phyloP scores from a whole-genome alignment of 2,797 vertebrate species.

The Acanthopagrus latus region DNA sequence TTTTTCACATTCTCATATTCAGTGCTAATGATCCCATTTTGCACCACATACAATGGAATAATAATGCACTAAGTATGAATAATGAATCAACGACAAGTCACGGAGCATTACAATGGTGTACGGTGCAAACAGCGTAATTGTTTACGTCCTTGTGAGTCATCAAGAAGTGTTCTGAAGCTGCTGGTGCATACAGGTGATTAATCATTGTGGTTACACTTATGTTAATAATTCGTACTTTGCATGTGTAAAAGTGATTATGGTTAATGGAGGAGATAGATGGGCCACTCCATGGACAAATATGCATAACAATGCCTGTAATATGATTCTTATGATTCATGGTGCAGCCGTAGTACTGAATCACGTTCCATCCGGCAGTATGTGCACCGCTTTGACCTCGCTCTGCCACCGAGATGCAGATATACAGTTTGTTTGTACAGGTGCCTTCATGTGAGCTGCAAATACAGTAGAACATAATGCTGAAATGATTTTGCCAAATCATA shows the following conservation, averaged over 20 bases:
- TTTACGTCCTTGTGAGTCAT: slow-evolving; percentile 77
- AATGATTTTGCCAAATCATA: too few relatives aligned
- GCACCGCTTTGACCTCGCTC: slow-evolving; percentile 6
- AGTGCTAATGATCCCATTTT: slow-evolving; percentile 82
- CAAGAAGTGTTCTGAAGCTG: slow-evolving; percentile 60
- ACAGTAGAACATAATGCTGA: not conserved
- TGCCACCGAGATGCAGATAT: slow-evolving; percentile 5
- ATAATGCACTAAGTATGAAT: slow-evolving; percentile 81
- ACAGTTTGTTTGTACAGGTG: not conserved
- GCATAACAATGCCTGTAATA: slow-evolving; percentile 62
- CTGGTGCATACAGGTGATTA: slow-evolving; percentile 64
- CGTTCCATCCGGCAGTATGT: not conserved
- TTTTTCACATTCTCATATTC: slow-evolving; percentile 83
- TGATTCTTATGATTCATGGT: slow-evolving; percentile 63
- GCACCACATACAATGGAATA: slow-evolving; percentile 79
- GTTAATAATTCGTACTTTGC: slow-evolving; percentile 69
- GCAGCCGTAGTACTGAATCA: not conserved
- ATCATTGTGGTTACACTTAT: slow-evolving; percentile 69
- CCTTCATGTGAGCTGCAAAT: not conserved
- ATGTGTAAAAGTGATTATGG: slow-evolving; percentile 75
- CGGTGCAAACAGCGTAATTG: slow-evolving; percentile 66
- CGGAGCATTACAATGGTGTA: slow-evolving; percentile 58
- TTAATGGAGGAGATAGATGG: slow-evolving; percentile 71
- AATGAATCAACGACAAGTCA: slow-evolving; percentile 79
- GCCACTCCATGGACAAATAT: slow-evolving; percentile 64